Base-by-base conservation (phyloP, 2,888 invertebrate species). In the Leistus spinibarbis region DNA sequence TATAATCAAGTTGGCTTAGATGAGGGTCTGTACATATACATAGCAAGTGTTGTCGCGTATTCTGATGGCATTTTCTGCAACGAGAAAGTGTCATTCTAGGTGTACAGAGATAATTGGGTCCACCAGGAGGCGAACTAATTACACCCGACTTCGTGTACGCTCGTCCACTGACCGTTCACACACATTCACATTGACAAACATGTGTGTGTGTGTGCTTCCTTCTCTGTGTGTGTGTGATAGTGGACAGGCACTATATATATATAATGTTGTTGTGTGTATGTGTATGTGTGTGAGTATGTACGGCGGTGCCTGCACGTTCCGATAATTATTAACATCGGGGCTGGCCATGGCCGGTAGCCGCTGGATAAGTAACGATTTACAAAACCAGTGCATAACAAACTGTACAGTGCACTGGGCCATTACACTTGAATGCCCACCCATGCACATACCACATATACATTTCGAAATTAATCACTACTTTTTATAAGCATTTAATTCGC, bases 341-440 rank as follows among this genome's bases (percentile, higher is more conserved):
- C 69, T 63, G 75, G 64, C 73, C 73, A 73, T 73, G 73, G 75
- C 69, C 75, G 69, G 75, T 75, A 75, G 75, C 75, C 75, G 75
- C 69, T 75, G 75, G 75, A 75, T 75, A 75, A 75, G 75, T 75
- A 75, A 68, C 68, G 73, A 75, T 75, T 75, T 75, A 75, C 75
- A 54, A 19, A 63, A 27, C 54, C 75, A 75, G 75, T 69, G 75
- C 63, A 75, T 53, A 20, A n/a, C 23, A 75, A 75, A 75, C 75
- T 27, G 67, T 74, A 16, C 60, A 60, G 10, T 10, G 20, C 22
- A 22, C 19, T 1, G 60, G 19, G 22, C 60, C 17, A 7, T n/a
- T 40, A 40, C 13, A 40, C 10, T 40, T 4, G 40, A 20, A 60
- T 60, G 60, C 19, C 60, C 60, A 60, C 60, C 60, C 60, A 60